Percentiles rank a stretch among this genome's conserved stretches.
Evolutionary conservation across 2,888 invertebrate genomes (phyloP).

Genomic region (Amblyjoppa proteus): DNA sequence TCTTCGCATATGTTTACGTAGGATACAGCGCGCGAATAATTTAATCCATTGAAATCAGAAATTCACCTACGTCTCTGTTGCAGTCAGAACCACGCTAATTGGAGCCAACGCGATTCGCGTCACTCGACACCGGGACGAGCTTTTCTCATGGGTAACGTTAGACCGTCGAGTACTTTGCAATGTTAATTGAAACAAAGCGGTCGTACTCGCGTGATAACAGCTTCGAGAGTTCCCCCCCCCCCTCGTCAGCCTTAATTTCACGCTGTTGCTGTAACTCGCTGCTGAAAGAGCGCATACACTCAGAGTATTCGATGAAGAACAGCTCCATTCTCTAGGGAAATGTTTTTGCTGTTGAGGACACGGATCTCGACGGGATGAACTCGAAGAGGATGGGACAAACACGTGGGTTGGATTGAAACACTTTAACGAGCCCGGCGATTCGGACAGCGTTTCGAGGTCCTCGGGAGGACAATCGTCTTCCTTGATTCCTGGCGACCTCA

Average conservation of each 20-base stretch:
- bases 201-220: conserved; percentile 35
- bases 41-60: background rate
- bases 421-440: background rate
- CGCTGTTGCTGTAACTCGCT: background rate
- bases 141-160: conserved; percentile 16
- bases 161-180: conserved; percentile 42
- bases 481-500: background rate
- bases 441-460: background rate
- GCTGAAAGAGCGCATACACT: background rate
- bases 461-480: background rate
- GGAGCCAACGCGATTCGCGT: conserved; percentile 1
- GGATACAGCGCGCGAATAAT: background rate
- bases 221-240: conserved; percentile 34
- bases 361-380: conserved; percentile 38
- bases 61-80: background rate
- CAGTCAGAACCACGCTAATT: background rate
- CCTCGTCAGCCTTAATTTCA: background rate
- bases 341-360: conserved; percentile 39
- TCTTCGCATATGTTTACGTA: background rate
- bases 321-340: conserved; percentile 50
- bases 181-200: conserved; percentile 60
- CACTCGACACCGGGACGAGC: conserved; percentile 17
- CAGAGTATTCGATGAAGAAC: conserved; percentile 1
- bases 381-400: conserved; percentile 37
- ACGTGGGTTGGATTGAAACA: conserved; percentile 48